Conservation (phyloP, 2,113 vertebrate species). For the Hydropotes inermis region DNA sequence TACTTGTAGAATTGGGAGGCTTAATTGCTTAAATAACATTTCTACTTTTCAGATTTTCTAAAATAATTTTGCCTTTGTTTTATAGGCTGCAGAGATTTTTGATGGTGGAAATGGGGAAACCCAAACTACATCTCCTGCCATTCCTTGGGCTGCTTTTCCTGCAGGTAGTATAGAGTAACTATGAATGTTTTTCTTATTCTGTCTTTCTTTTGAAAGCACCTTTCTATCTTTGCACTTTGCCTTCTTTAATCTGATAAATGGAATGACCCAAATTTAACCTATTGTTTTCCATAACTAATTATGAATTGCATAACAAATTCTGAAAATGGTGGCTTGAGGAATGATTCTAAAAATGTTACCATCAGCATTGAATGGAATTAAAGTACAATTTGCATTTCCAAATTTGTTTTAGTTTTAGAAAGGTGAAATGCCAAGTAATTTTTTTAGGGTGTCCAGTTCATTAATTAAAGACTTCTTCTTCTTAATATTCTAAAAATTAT, state of each 20-base stretch:
- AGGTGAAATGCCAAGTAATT: not conserved
- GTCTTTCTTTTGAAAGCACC: not conserved
- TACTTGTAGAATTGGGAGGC: not conserved
- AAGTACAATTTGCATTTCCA: not conserved
- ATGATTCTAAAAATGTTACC: not conserved
- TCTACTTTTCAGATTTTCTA: not conserved
- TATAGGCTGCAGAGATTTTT: slow-evolving; percentile 84
- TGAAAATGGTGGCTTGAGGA: not conserved
- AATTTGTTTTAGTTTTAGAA: slow-evolving; percentile 1
- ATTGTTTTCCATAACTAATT: not conserved
- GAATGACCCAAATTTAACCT: not conserved
- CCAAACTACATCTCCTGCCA: slow-evolving; percentile 82
- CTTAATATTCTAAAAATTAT: not conserved
- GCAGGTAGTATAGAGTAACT: slow-evolving; percentile 75
- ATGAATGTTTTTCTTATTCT: not conserved
- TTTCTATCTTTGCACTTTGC: not conserved
- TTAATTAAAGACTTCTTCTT: not conserved
- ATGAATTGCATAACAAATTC: not conserved
- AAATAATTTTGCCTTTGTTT: slow-evolving; percentile 20
- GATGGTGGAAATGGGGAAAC: slow-evolving; percentile 79
- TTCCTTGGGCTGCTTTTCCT: slow-evolving; percentile 87
- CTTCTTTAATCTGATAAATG: not conserved
- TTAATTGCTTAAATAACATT: not conserved
- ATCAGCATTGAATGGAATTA: not conserved
- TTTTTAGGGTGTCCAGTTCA: not conserved